Percentiles rank a stretch among this genome's conserved stretches.
phyloP scores from a whole-genome alignment of 2,113 vertebrate genomes.

The Pogonocichla stellata region DNA sequence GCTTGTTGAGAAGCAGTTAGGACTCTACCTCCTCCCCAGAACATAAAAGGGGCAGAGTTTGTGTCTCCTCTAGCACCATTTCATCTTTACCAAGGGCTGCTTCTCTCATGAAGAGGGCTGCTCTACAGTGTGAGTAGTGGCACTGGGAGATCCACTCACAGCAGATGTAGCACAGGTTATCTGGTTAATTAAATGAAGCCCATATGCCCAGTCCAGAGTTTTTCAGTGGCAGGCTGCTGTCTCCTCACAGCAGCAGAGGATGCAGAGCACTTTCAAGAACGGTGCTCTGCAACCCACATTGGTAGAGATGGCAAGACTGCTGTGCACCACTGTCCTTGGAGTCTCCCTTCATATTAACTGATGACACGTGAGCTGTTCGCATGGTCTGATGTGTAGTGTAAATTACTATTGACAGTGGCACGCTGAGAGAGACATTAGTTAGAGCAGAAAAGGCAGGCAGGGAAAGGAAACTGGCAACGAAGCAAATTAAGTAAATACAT shows the following conservation, averaged over 20 bases:
- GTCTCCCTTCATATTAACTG: neutral
- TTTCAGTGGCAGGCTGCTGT: neutral
- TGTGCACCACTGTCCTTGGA: neutral
- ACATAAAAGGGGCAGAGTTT: neutral
- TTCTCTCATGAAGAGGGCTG: neutral
- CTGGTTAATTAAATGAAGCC: neutral
- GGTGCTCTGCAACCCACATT: neutral
- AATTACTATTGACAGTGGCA: neutral
- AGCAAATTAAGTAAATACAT: neutral
- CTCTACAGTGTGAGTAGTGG: neutral
- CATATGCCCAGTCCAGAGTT: neutral
- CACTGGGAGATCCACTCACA: neutral
- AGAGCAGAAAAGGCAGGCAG: neutral
- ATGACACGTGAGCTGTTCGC: neutral
- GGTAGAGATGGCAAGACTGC: neutral
- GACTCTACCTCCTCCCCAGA: neutral
- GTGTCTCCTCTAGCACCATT: neutral
- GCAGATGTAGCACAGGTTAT: neutral
- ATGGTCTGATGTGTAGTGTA: neutral
- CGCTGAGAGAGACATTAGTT: neutral
- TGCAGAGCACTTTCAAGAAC: neutral
- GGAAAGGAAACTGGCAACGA: accelerated
- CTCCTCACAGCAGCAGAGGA: neutral
- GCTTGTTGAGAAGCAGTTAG: neutral
- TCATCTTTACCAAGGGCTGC: neutral